Evolutionary conservation across 2,888 invertebrate genomes (phyloP), one percentile per base, ranked within the genome.

Genomic region (Megaustenia siamemsis): DNA sequence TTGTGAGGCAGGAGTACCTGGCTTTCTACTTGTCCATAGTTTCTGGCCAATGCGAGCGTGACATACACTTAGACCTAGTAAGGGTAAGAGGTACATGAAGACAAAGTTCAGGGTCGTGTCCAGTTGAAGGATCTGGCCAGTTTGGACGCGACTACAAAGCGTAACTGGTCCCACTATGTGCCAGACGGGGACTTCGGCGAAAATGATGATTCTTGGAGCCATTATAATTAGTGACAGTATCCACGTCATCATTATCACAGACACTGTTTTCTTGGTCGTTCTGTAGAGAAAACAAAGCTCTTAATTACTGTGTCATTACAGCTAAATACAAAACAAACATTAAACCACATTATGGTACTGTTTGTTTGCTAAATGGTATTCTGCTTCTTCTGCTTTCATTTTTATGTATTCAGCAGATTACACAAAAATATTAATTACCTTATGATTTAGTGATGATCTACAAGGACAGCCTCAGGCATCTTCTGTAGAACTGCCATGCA

Each of bases 31-130:
- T 35, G 56, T 84, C 88, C 88, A 88, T 24, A 88, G 38, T 24
- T 68, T 84, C n/a, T 69, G 82, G 1, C 87, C 87, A 40, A 88
- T 88, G 21, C 82, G 81, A n/a, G 82, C n/a, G 77, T 88, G 88
- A 53, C 86, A 86, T 38, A 84, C 76, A 35, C 71, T 76, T 38
- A 88, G 86, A 4, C 81, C 79, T 1, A 86, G 35, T 63, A 85
- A 84, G 2, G 88, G 88, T 0, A 88, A 76, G 8, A 88, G 80
- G 76, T 85, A 88, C 80, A 80, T 82, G 63, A 82, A 43, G 28
- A 86, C 73, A 45, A 87, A 85, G 73, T 83, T 86, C 38, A 86
- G 56, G 8, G 73, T 40, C 18, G 87, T 84, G 83, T 88, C 88
- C 5, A 85, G n/a, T 21, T 84, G 86, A 21, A 84, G 76, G 6